phyloP scores from a whole-genome alignment of 2,888 invertebrate genomes.

The Perizoma flavofasciatum region DNA sequence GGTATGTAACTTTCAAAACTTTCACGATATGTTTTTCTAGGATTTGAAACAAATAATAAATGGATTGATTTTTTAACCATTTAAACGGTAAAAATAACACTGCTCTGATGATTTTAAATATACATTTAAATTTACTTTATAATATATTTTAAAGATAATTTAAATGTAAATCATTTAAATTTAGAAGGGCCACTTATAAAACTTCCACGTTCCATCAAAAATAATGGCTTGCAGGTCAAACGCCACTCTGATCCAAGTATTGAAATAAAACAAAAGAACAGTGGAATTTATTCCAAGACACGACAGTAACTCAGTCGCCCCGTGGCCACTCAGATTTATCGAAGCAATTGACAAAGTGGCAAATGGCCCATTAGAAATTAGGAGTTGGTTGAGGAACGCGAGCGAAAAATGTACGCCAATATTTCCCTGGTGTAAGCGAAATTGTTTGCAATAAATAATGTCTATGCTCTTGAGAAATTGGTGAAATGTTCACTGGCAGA shows the following conservation, averaged over 20 bases:
- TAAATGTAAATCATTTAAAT: too few species aligned
- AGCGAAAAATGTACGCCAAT: constrained; percentile 78
- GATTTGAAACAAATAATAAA: background rate
- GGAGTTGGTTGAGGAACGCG: constrained; percentile 64
- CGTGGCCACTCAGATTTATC: constrained; percentile 77
- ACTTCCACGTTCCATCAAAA: constrained; percentile 24
- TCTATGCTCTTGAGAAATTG: constrained; percentile 46
- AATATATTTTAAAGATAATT: too few species aligned
- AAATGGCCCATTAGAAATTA: constrained; percentile 84
- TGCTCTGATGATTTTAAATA: too few species aligned
- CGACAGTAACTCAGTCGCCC: constrained; percentile 69
- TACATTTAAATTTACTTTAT: too few species aligned
- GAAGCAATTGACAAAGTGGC: constrained; percentile 84
- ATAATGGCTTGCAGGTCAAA: constrained; percentile 27
- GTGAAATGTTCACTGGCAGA: constrained; percentile 2
- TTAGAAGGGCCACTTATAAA: constrained; percentile 11
- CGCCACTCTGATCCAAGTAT: constrained; percentile 20
- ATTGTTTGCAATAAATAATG: constrained; percentile 79
- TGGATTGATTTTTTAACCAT: background rate
- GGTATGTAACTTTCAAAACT: constrained; percentile 13
- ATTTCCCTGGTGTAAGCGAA: constrained; percentile 75
- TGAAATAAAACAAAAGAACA: constrained; percentile 72
- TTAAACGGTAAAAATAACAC: background rate
- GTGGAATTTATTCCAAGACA: constrained; percentile 71
- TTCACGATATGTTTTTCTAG: constrained; percentile 1